Percentiles rank a stretch among this genome's conserved stretches.
phyloP scores from a whole-genome alignment of 2,888 invertebrate genomes.

The Pachymerium ferrugineum region DNA sequence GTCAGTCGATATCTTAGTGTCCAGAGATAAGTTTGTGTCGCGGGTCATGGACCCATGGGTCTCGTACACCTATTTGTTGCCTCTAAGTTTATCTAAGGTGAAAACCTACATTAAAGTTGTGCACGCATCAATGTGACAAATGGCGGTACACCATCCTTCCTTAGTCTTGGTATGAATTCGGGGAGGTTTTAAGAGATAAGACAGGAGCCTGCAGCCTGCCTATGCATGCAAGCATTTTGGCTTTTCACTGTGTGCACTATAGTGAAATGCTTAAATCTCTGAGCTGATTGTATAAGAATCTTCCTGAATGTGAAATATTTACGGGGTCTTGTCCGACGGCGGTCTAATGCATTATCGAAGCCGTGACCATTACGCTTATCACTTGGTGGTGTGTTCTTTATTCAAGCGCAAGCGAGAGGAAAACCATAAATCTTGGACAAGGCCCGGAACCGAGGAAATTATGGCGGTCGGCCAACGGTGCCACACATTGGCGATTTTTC shows the following conservation, averaged over 20 bases:
- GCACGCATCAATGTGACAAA: constrained; percentile 17
- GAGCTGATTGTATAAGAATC: constrained; percentile 25
- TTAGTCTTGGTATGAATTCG: constrained; percentile 19
- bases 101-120: constrained; percentile 18
- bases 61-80: constrained; percentile 19
- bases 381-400: constrained; percentile 27
- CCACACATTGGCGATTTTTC: constrained; percentile 1
- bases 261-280: constrained; percentile 20
- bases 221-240: not conserved
- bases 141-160: constrained; percentile 15
- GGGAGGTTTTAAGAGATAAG: constrained; percentile 10
- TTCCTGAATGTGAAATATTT: constrained; percentile 25
- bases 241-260: constrained; percentile 19
- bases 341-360: constrained; percentile 27
- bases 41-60: not conserved
- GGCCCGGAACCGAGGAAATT: constrained; percentile 11
- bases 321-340: constrained; percentile 16
- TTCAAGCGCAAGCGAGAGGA: constrained; percentile 27
- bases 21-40: not conserved
- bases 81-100: constrained; percentile 13
- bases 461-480: constrained; percentile 25
- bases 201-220: not conserved
- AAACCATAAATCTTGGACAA: constrained; percentile 20
- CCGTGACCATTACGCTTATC: constrained; percentile 27
- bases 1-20: not conserved